Conservation (phyloP, 2,113 vertebrate genomes). For the Gorsachius goisagi region DNA sequence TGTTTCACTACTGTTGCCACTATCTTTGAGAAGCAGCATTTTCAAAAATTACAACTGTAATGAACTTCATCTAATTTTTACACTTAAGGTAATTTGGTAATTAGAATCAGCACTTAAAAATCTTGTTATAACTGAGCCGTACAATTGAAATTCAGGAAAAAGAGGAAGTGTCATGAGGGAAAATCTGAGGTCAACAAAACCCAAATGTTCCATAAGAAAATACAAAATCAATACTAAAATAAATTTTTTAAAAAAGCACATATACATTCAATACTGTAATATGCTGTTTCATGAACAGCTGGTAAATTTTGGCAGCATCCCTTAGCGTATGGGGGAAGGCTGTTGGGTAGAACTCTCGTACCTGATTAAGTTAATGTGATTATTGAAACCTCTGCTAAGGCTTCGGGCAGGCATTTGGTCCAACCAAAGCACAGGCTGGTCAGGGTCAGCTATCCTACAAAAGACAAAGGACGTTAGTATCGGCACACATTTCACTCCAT, state of each 20-base stretch:
- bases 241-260: neutral
- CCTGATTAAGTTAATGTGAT: slow-evolving; percentile 98
- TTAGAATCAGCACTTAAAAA: neutral
- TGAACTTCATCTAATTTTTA: neutral
- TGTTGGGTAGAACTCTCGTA: slow-evolving; percentile 32
- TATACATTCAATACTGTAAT: neutral
- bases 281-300: neutral
- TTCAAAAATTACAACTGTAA: neutral
- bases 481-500: neutral
- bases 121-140: neutral
- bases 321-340: neutral
- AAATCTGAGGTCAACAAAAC: neutral
- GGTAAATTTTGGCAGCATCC: neutral
- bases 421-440: slow-evolving; percentile 96
- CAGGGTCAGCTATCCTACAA: slow-evolving; percentile 91
- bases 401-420: slow-evolving; percentile 96
- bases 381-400: slow-evolving; percentile 95
- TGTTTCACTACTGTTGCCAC: neutral
- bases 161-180: neutral
- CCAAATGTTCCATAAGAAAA: neutral
- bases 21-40: neutral
- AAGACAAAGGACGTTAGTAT: neutral
- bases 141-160: neutral
- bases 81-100: neutral
- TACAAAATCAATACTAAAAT: neutral